These are phyloP conservation scores for Pandemis heparana DNA, from an alignment of 2,888 invertebrate species.

Conservation along the genomic window DNA sequence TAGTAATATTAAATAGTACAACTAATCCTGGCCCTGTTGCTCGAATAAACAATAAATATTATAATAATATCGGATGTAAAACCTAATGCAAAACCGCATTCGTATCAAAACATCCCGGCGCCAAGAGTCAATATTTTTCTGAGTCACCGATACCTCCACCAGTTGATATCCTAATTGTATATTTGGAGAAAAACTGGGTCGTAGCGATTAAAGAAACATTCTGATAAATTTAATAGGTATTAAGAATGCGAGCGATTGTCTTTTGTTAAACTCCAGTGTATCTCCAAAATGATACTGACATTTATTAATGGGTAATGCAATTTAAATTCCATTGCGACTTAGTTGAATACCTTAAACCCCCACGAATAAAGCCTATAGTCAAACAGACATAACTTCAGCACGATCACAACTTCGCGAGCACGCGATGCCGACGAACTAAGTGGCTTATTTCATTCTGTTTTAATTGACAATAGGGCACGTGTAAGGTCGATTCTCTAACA, in stretches of 20 bases:
- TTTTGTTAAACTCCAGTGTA: constrained; percentile 4
- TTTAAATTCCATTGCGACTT: not conserved
- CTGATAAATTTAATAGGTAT: not conserved
- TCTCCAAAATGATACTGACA: not conserved
- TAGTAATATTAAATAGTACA: not conserved
- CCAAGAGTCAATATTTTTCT: constrained; percentile 29
- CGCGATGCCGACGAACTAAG: not conserved
- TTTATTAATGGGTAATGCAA: not conserved
- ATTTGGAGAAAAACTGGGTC: constrained; percentile 31
- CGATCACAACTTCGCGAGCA: constrained; percentile 21
- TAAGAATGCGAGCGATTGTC: not conserved
- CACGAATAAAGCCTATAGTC: constrained; percentile 15
- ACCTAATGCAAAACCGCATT: constrained; percentile 5
- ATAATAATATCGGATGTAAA: constrained; percentile 18
- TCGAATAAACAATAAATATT: constrained; percentile 6
- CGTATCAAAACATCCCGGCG: constrained; percentile 16
- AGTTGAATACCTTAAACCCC: constrained; percentile 8
- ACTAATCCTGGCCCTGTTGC: not conserved
- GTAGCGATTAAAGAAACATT: constrained; percentile 18
- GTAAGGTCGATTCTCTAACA: no score
- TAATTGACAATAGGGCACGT: not conserved
- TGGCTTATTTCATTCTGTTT: not conserved
- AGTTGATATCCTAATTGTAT: constrained; percentile 23
- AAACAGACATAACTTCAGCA: not conserved
- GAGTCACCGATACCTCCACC: constrained; percentile 12